Evolutionary conservation across 1,140 invertebrate genomes (phyloP), one percentile per base, ranked within the genome.

Genomic region (Onthophagus taurus): DNA sequence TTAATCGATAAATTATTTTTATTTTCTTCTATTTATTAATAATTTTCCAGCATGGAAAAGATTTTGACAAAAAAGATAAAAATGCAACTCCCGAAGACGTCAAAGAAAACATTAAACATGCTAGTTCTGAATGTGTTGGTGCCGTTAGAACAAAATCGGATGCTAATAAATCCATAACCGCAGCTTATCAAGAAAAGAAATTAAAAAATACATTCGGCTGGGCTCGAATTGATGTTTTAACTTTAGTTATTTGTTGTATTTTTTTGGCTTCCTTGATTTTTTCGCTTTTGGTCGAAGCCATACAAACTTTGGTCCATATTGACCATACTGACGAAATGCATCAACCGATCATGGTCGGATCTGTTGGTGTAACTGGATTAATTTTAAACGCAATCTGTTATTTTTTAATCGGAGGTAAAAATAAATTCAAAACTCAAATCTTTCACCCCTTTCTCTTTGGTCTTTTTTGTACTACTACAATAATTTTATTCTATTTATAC

Each of bases 181-280:
- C 20, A 13, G 34, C 36, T 13, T 42, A 36, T 23, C 39, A 69
- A 6, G 80, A 86, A 47, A 74, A 74, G 16, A 75, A 76, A 43
- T 70, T 91, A 44, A 79, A 80, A 31, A 91, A 91, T 60, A 94
- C 89, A 0, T 94, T 94, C 50, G 89, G 89, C 1, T 94, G 89
- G 88, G 85, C 87, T 1, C 73, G 89, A 38, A 83, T 91, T 18
- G 87, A 92, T 54, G 81, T 93, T 1, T 64, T 91, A 4, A 83
- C 80, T 31, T 81, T 84, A 68, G 65, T 89, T 8, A 77, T 82
- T n/a, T 85, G 84, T 26, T 86, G 81, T 58, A 80, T 89, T 11
- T 83, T 92, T 47, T 71, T 92, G 42, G 77, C 79, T 1, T 89
- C 89, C 0, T 76, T 92, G 20, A 83, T 83, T 31, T 87, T 92